Base-by-base conservation (phyloP, 2,888 invertebrate genomes). In the Cryptosula pallasiana region DNA sequence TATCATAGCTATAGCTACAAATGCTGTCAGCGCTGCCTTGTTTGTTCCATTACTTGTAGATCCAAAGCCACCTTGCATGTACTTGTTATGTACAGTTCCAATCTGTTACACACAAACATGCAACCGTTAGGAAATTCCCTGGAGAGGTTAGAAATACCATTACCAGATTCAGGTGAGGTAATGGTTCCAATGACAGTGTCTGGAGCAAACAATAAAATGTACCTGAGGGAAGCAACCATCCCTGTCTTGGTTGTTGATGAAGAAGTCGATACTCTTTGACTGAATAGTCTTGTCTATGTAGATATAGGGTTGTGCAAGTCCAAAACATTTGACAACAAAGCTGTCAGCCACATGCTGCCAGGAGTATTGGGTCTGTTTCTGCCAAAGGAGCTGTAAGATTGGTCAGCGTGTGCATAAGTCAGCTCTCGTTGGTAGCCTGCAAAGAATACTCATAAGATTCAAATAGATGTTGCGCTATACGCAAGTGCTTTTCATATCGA, bases 301-400 rank as follows among this genome's bases (percentile, higher is more conserved):
- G 20, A 83, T 81, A 74, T 77, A 81, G 1, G 75, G 76, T 55
- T 71, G 69, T 2, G 88, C 90, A 85, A 89, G 87, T 3, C 89
- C 87, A 75, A 92, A 86, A n/a, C 90, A 90, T 77, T 89, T 88
- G 0, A 92, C 87, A 1, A 91, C 90, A 92, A 92, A 0, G 92
- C 90, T 0, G 92, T 92, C 34, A 93, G 86, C 84, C 84, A 84
- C 1, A 78, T 77, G 73, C 83, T 83, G 45, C 84, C 84, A 5
- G 74, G 75, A 1, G 71, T 73, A 1, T 76, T 75, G 20, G 35
- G 32, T 34, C 27, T 9, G 5, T 27, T 29, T 13, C 13, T 63
- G 32, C 63, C 63, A 32, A 63, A 63, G 63, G 63, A 63, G 34
- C 63, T 63, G 63, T 63, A 63, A 34, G 34, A 71, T n/a, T 35